Conservation (phyloP, 2,797 vertebrate species). For the Catamblyrhynchus diadema region DNA sequence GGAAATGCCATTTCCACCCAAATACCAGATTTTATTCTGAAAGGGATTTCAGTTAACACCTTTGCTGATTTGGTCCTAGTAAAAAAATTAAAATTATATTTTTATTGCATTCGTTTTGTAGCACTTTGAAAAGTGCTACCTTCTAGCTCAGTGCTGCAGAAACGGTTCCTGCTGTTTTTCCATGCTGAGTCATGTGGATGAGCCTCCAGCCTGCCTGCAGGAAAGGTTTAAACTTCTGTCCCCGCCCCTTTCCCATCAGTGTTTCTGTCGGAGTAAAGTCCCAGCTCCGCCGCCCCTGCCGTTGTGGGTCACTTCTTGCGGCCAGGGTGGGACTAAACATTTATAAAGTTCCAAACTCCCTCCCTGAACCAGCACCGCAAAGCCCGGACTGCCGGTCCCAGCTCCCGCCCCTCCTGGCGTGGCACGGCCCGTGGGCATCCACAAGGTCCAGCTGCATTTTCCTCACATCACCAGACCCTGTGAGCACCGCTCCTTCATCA, state of each 20-base stretch:
- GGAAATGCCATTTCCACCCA: not conserved
- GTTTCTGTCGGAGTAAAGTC: not conserved
- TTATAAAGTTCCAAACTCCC: not conserved
- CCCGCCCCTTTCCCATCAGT: not conserved
- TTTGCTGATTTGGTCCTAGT: not conserved
- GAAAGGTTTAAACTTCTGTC: not conserved
- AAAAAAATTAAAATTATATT: not conserved
- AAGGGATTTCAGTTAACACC: not conserved
- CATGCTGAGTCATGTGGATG: not conserved
- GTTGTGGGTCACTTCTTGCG: not conserved
- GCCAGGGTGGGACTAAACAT: not conserved
- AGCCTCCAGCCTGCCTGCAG: not conserved
- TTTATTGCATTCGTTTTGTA: not conserved
- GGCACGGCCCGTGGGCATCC: not conserved
- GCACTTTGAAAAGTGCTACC: not conserved
- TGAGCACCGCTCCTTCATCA: rapidly evolving
- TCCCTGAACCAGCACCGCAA: not conserved
- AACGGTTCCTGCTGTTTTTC: not conserved
- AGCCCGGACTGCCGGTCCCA: not conserved
- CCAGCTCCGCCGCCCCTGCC: rapidly evolving
- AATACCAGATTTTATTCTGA: not conserved
- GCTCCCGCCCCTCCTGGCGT: not conserved
- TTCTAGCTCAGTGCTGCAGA: not conserved
- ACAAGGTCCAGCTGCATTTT: rapidly evolving
- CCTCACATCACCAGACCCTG: rapidly evolving